Conservation (phyloP, 2,113 vertebrate genomes). For the Balaenoptera acutorostrata region DNA sequence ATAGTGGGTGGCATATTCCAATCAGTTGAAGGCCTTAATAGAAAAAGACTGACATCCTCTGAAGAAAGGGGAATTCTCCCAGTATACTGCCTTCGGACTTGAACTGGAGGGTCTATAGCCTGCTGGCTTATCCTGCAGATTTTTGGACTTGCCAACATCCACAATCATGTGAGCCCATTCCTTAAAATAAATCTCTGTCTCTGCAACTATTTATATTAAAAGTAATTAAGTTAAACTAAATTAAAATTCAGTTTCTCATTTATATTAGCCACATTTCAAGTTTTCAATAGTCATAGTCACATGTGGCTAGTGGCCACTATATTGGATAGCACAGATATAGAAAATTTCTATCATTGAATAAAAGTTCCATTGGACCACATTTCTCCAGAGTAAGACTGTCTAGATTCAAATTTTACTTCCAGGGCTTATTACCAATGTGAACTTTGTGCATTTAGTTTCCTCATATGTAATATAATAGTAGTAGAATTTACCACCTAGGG, state of each 20-base stretch:
- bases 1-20: background rate
- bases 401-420: background rate
- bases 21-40: background rate
- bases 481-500: background rate
- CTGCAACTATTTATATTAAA: background rate
- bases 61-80: background rate
- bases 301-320: background rate
- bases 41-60: background rate
- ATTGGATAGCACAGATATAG: background rate
- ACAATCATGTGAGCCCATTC: background rate
- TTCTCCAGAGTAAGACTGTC: background rate
- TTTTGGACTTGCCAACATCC: background rate
- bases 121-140: background rate
- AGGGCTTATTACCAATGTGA: background rate
- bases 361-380: background rate
- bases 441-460: background rate
- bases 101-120: background rate
- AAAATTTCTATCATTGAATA: background rate
- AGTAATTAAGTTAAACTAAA: background rate
- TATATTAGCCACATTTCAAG: background rate
- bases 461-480: background rate
- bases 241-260: background rate
- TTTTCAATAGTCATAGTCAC: background rate
- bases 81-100: background rate
- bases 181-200: background rate